Evolutionary conservation across 2,888 invertebrate species (phyloP).

Genomic region (Plemyria rubiginata): DNA sequence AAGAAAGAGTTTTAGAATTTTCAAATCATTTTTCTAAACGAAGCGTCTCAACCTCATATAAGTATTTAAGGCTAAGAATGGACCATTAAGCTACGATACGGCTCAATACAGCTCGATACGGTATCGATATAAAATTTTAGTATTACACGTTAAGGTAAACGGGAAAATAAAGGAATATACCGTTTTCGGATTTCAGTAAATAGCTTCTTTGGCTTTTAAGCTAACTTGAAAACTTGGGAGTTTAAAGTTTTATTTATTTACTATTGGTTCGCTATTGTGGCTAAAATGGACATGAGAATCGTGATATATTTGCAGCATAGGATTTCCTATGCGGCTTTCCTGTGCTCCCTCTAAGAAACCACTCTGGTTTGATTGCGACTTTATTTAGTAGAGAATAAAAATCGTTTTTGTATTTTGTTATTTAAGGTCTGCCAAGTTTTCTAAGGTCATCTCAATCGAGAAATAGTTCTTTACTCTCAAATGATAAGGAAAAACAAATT

Average conservation of each 20-base stretch:
- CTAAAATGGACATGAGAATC: neutral
- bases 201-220: conserved; percentile 16
- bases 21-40: conserved; percentile 21
- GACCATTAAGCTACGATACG: conserved; percentile 39
- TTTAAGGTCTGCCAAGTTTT: too few relatives aligned
- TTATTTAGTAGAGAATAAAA: too few relatives aligned
- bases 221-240: conserved; percentile 6
- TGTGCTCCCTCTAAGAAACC: too few relatives aligned
- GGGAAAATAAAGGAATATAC: conserved; percentile 38
- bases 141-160: conserved; percentile 42
- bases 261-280: neutral
- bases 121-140: conserved; percentile 44
- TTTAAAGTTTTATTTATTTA: conserved; percentile 2
- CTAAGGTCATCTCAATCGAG: too few relatives aligned
- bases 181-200: conserved; percentile 20
- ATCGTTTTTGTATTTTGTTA: too few relatives aligned
- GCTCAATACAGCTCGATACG: conserved; percentile 35
- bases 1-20: conserved; percentile 5
- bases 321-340: too few relatives aligned
- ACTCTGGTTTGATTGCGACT: too few relatives aligned
- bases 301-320: neutral
- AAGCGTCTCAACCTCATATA: conserved; percentile 29
- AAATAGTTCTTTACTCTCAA: too few relatives aligned
- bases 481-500: too few relatives aligned
- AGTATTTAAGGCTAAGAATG: conserved; percentile 39